A percentile compares a stretch with the other conserved stretches of the same genome.
Evolutionary conservation across 2,888 invertebrate genomes (phyloP).

Genomic region (Drosophila limbata): DNA sequence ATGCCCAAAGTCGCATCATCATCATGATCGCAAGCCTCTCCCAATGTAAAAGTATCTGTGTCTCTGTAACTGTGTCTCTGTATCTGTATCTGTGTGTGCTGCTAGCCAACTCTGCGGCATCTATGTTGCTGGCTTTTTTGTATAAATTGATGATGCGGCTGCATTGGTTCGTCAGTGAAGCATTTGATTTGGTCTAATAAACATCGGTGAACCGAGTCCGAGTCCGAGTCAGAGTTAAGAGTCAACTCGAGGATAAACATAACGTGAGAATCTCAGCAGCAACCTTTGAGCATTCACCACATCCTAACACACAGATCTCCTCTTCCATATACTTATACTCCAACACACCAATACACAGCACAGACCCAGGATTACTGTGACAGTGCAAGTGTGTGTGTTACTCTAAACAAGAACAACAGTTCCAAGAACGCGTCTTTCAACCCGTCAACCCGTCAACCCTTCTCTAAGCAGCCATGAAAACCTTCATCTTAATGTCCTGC

Average conservation of each 20-base stretch:
- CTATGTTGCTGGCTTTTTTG: slow-evolving; percentile 78
- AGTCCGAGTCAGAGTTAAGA: slow-evolving; percentile 52
- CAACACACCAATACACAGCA: slow-evolving; percentile 59
- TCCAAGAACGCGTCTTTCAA: slow-evolving; percentile 47
- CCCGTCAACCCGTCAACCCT: slow-evolving; percentile 4
- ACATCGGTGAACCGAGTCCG: slow-evolving; percentile 80
- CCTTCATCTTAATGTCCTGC: slow-evolving; percentile 85
- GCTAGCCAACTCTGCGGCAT: slow-evolving; percentile 50
- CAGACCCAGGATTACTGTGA: slow-evolving; percentile 82
- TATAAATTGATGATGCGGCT: slow-evolving; percentile 85
- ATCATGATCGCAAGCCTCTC: slow-evolving; percentile 54
- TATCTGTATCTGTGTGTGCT: slow-evolving; percentile 43
- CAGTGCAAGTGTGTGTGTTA: slow-evolving; percentile 76
- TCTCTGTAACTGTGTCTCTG: slow-evolving; percentile 35
- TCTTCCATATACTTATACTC: slow-evolving; percentile 42
- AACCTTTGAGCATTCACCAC: slow-evolving; percentile 29
- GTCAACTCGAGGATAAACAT: slow-evolving; percentile 65
- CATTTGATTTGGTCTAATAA: slow-evolving; percentile 85
- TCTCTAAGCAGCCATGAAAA: slow-evolving; percentile 81
- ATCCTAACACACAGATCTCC: slow-evolving; percentile 58
- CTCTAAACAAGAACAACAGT: slow-evolving; percentile 22
- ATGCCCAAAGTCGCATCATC: slow-evolving; percentile 68
- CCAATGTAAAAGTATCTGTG: slow-evolving; percentile 19
- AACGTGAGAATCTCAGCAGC: slow-evolving; percentile 61
- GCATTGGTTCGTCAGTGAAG: slow-evolving; percentile 85